Conservation (phyloP, 2,888 invertebrate genomes). For the Catocala sponsa region DNA sequence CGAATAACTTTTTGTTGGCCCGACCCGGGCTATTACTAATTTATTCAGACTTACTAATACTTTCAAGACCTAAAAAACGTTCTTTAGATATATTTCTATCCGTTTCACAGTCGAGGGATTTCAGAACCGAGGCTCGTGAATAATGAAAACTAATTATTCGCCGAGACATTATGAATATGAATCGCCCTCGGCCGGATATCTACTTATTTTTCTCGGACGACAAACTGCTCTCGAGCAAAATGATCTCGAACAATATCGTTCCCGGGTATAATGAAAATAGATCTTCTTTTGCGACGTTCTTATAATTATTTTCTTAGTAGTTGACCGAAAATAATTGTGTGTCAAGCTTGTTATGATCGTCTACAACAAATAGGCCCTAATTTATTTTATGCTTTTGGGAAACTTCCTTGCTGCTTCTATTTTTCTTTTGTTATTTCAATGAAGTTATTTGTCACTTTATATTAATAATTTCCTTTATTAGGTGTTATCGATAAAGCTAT, state of each 20-base stretch:
- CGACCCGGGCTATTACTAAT: too few relatives aligned
- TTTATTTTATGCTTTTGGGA: background rate
- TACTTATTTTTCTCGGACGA: conserved; percentile 62
- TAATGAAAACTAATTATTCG: conserved; percentile 74
- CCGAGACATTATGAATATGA: conserved; percentile 70
- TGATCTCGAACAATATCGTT: conserved; percentile 59
- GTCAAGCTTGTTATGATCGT: conserved; percentile 17
- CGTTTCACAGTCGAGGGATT: conserved; percentile 17
- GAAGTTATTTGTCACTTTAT: background rate
- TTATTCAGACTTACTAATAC: too few relatives aligned
- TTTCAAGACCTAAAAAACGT: conserved; percentile 21
- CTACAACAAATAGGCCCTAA: conserved; percentile 10
- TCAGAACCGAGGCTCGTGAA: conserved; percentile 42
- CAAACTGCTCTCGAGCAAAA: conserved; percentile 51
- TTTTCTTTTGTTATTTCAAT: background rate
- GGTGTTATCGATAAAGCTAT: too few relatives aligned
- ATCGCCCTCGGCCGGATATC: conserved; percentile 56
- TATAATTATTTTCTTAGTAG: conserved; percentile 42
- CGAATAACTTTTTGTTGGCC: too few relatives aligned
- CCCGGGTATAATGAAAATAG: conserved; percentile 60
- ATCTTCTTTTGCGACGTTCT: conserved; percentile 45
- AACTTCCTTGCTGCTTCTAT: background rate
- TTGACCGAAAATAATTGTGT: conserved; percentile 26
- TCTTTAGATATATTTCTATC: conserved; percentile 27
- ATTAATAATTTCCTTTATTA: background rate